A percentile compares a stretch with the other conserved stretches of the same genome.
phyloP scores from a whole-genome alignment of 2,888 invertebrate genomes.

The Biston betularia region DNA sequence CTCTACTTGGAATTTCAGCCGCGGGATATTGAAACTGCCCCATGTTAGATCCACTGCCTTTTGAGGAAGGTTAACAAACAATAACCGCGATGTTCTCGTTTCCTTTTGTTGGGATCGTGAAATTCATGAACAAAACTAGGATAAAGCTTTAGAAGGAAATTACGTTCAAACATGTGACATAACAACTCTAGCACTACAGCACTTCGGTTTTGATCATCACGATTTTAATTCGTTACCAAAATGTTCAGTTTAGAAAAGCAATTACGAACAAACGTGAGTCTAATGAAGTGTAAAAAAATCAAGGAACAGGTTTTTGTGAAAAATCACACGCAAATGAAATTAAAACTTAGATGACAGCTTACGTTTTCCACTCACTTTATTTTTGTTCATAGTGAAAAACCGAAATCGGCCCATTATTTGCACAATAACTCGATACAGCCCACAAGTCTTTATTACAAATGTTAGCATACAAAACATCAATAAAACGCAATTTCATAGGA shows the following conservation, averaged over 20 bases:
- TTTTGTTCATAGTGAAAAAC: slow-evolving; percentile 32
- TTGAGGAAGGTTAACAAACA: slow-evolving; percentile 38
- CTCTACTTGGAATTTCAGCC: slow-evolving; percentile 69
- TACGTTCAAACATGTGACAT: no score
- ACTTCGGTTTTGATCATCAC: not conserved
- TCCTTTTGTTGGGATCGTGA: slow-evolving; percentile 25
- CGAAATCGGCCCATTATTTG: slow-evolving; percentile 25
- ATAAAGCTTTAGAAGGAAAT: not conserved
- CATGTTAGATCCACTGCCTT: slow-evolving; percentile 44
- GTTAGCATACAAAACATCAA: slow-evolving; percentile 53
- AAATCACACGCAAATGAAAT: no score
- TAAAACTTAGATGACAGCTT: no score
- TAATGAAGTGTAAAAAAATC: no score
- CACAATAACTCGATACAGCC: slow-evolving; percentile 31
- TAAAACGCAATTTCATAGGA: slow-evolving; percentile 53
- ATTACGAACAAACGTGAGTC: no score
- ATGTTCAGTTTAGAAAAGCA: no score
- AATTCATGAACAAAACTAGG: slow-evolving; percentile 11
- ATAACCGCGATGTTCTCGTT: slow-evolving; percentile 28
- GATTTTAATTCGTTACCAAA: not conserved
- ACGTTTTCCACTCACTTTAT: slow-evolving; percentile 10
- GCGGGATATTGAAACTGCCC: slow-evolving; percentile 63
- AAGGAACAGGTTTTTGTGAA: no score
- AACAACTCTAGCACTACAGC: no score
- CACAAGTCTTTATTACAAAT: slow-evolving; percentile 46